Evolutionary conservation across 2,888 invertebrate species (phyloP).

Genomic region (Xestia ashworthii): DNA sequence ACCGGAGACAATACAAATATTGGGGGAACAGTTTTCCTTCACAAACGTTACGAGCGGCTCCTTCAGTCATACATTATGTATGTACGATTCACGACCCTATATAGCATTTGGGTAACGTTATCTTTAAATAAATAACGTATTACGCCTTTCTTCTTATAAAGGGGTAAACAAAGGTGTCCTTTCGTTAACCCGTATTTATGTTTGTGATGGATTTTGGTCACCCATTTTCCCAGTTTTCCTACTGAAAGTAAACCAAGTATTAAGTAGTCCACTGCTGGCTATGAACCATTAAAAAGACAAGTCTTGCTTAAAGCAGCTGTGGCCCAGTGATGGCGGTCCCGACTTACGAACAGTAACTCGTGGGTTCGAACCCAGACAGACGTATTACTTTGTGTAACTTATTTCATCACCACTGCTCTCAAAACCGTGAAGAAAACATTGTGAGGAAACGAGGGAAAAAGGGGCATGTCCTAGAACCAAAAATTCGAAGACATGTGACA

Average conservation of each 20-base stretch:
- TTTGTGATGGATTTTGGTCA: slow-evolving; percentile 14
- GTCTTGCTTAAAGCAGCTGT: not conserved
- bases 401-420: no score
- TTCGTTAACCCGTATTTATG: slow-evolving; percentile 3
- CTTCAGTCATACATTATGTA: slow-evolving; percentile 62
- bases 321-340: no score
- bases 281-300: not conserved
- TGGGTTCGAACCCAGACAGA: no score
- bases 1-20: slow-evolving; percentile 60
- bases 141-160: slow-evolving; percentile 23
- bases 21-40: slow-evolving; percentile 41
- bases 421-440: no score
- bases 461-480: no score
- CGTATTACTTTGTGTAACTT: no score
- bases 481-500: no score
- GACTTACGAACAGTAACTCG: no score
- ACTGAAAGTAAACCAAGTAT: not conserved
- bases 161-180: slow-evolving; percentile 26
- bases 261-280: not conserved
- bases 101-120: slow-evolving; percentile 52
- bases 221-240: not conserved
- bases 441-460: no score
- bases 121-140: slow-evolving; percentile 52
- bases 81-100: slow-evolving; percentile 50
- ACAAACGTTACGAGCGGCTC: slow-evolving; percentile 33